Conservation (phyloP, 2,113 vertebrate genomes). For the Epinephelus moara region DNA sequence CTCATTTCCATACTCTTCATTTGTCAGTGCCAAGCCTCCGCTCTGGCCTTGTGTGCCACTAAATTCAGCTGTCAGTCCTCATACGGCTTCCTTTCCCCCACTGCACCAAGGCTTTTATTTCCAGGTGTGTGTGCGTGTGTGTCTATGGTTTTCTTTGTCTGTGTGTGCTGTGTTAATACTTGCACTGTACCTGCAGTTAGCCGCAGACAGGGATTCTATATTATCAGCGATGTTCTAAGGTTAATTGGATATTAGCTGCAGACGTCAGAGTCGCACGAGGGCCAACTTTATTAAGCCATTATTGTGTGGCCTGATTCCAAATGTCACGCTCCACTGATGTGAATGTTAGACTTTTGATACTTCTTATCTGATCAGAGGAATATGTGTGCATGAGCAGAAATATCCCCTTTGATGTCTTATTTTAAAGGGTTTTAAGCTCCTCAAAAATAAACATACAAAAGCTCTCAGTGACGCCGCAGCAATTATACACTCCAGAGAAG, state of each 20-base stretch:
- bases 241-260: conserved; percentile 66
- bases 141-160: conserved; percentile 8
- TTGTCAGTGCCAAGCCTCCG: conserved; percentile 49
- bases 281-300: conserved; percentile 48
- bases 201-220: conserved; percentile 33
- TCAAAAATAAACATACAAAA: conserved; percentile 14
- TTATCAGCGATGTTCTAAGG: conserved; percentile 47
- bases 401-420: conserved; percentile 24
- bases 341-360: conserved; percentile 37
- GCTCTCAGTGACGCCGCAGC: neutral
- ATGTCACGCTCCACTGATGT: conserved; percentile 44
- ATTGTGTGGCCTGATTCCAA: conserved; percentile 34
- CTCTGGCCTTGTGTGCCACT: conserved; percentile 48
- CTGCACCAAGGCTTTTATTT: conserved; percentile 34
- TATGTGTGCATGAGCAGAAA: neutral
- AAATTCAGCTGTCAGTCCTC: conserved; percentile 65
- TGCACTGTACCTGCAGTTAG: conserved; percentile 30
- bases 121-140: neutral
- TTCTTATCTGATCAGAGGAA: conserved; percentile 29
- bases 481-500: neutral
- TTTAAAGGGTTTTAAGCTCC: conserved; percentile 5
- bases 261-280: conserved; percentile 46
- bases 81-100: conserved; percentile 11
- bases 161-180: conserved; percentile 1
- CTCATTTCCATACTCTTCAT: conserved; percentile 69